Percentiles rank a stretch among this genome's conserved stretches.
These are phyloP conservation scores for Acheta domesticus DNA, from an alignment of 2,888 invertebrate species.

Conservation along the genomic window DNA sequence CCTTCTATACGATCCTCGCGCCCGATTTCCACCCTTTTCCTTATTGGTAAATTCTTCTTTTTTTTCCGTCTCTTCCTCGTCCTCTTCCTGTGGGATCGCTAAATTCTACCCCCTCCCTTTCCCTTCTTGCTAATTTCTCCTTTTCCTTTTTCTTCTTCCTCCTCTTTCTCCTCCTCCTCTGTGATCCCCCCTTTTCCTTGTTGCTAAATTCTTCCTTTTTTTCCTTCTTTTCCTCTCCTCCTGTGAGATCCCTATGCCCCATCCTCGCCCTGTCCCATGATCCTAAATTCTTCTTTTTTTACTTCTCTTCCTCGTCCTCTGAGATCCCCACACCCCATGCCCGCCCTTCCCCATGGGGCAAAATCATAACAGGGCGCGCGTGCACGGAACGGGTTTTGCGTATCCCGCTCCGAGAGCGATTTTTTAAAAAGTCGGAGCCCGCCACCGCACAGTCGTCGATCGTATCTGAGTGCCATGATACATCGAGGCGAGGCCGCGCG, in stretches of 20 bases:
- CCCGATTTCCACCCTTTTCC: background rate
- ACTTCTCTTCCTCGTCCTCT: background rate
- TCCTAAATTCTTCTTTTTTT: background rate
- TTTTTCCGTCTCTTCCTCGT: background rate
- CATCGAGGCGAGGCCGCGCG: background rate
- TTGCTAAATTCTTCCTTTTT: background rate
- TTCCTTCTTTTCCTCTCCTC: background rate
- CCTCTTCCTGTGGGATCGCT: no score
- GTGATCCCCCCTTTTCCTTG: no score
- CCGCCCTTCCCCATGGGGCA: background rate
- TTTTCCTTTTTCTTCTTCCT: background rate
- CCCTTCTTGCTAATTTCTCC: background rate
- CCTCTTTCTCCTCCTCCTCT: background rate
- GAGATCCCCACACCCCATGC: background rate
- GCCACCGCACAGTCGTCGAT: background rate
- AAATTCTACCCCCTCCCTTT: no score
- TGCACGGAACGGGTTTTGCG: background rate
- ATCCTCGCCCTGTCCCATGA: background rate
- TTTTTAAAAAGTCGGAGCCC: background rate
- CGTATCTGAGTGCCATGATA: conserved; percentile 9
- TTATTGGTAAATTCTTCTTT: background rate
- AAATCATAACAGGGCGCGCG: conserved; percentile 3
- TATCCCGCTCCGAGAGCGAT: background rate
- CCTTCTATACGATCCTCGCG: no score
- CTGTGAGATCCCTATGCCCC: background rate